These are phyloP conservation scores for Himalopsyche anomala DNA, from an alignment of 2,888 invertebrate genomes.

Conservation along the genomic window DNA sequence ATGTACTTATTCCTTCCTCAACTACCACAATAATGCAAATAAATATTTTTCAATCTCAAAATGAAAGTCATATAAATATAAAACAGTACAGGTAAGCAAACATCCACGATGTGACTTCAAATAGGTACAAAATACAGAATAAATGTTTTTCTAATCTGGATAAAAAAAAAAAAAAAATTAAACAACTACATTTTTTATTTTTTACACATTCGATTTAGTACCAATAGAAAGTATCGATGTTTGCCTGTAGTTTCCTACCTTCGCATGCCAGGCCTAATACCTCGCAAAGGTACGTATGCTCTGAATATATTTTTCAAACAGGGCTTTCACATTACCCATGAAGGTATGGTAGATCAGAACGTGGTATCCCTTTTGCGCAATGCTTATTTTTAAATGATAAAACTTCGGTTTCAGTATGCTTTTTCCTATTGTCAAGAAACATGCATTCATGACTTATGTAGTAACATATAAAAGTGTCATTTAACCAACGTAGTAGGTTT, in stretches of 20 bases:
- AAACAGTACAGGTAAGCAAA: too few relatives aligned
- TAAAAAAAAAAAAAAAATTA: too few relatives aligned
- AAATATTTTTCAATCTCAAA: too few relatives aligned
- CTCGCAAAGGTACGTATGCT: not conserved
- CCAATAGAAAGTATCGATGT: too few relatives aligned
- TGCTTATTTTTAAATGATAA: constrained; percentile 24
- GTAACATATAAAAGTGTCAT: not conserved
- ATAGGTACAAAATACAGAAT: too few relatives aligned
- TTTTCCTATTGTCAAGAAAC: not conserved
- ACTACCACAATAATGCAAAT: too few relatives aligned
- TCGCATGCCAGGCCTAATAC: not conserved
- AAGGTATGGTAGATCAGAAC: not conserved
- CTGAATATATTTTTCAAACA: constrained; percentile 8
- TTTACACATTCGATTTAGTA: too few relatives aligned
- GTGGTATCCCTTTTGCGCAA: not conserved
- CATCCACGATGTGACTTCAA: too few relatives aligned
- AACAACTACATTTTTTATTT: too few relatives aligned
- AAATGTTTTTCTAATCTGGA: too few relatives aligned
- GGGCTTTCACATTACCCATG: constrained; percentile 31
- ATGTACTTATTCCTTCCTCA: too few relatives aligned
- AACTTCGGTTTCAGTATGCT: not conserved
- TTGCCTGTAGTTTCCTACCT: not conserved
- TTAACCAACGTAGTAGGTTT: not conserved
- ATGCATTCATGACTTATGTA: not conserved
- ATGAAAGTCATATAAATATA: too few relatives aligned